Percentiles rank a stretch among this genome's conserved stretches.
phyloP scores from a whole-genome alignment of 35 echinoderm and acorn worm species.

The Diadema setosum region DNA sequence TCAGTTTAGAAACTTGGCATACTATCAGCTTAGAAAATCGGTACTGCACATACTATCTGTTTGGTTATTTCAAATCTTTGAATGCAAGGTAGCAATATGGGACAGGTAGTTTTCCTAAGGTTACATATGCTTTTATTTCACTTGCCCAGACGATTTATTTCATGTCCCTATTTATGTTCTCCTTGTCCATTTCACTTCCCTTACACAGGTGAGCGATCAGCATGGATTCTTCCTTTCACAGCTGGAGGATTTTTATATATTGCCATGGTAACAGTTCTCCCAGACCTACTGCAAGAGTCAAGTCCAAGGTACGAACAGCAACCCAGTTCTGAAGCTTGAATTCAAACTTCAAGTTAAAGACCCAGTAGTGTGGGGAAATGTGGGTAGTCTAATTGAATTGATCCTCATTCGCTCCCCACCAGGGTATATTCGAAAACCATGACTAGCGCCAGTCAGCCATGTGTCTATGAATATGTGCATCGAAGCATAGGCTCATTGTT shows the following conservation, averaged over 20 bases:
- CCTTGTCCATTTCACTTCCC: not conserved
- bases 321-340: too few relatives aligned
- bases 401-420: too few relatives aligned
- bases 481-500: too few relatives aligned
- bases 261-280: conserved; percentile 79
- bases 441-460: too few relatives aligned
- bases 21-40: not conserved
- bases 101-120: not conserved
- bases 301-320: conserved; percentile 67
- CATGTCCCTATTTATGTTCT: not conserved
- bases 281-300: conserved; percentile 73
- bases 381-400: too few relatives aligned
- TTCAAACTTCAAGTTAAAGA: too few relatives aligned
- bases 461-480: too few relatives aligned
- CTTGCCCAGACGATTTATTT: too few relatives aligned
- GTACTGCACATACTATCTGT: not conserved
- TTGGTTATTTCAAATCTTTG: too few relatives aligned
- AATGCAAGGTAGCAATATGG: too few relatives aligned
- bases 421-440: too few relatives aligned
- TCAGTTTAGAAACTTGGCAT: not conserved
- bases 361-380: too few relatives aligned
- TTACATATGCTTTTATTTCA: not conserved
- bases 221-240: conserved; percentile 99
- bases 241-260: conserved; percentile 97
- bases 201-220: conserved; percentile 66